Base-by-base conservation (phyloP, 2,797 vertebrate genomes). In the Sebastes goodei region DNA sequence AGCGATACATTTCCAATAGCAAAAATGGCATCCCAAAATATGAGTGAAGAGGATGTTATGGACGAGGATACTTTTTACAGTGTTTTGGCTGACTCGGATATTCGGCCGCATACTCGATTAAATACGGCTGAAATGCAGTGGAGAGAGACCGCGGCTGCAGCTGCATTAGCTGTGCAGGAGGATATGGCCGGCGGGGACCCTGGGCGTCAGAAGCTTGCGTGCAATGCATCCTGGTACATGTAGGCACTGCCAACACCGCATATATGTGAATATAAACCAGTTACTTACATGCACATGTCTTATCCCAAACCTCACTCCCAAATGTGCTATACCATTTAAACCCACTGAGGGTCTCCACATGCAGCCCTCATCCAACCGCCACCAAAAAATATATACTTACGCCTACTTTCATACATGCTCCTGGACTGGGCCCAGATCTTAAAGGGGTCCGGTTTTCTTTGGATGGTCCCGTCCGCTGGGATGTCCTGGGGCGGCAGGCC, bases 361-460 rank as follows among this genome's bases (percentile, higher is more conserved):
- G 92, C 88, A 84, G 85, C 86, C 86, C 90, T 84, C 79, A 78
- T 81, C 84, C 81, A 88, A 89, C 92, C 75, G 74, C 93, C 93
- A 95, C 94, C 94, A 90, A 90, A 95, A 92, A 65, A 14, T 74
- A 89, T 89, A 93, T 98, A 99, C 98, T 99, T 96, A 99, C 98
- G 97, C 98, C 98, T 98, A 97, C 97, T 99, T 97, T 99, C 98
- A 98, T 99, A 99, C 98, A 99, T 99, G 97, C 98, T 99, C 98
- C 98, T 98, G 93, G 98, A 99, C 96, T 99, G 98, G 90, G 98
- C 98, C 98, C 98, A 99, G 96, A 99, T 99, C 96, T 99, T 99
- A 96, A 99, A 99, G 2, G 98, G 98, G 94, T 99, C 98, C 23
- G 98, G 98, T 94, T 99, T 99, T 88, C 98, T 99, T 95, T 98